Conservation (phyloP, 2,888 invertebrate species). For the Trileptium ribeirensis region DNA sequence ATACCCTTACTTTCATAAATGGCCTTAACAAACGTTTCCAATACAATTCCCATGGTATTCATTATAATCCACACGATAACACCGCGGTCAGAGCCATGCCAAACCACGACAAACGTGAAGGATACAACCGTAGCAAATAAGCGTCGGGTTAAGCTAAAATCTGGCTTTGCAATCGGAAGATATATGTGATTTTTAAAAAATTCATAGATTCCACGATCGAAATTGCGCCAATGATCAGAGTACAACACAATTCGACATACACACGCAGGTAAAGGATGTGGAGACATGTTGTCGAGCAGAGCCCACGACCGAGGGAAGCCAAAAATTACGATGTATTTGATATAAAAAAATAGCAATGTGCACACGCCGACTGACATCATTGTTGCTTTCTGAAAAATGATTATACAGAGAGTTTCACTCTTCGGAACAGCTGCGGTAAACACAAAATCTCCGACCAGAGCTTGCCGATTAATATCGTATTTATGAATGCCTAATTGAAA, state of each 20-base stretch:
- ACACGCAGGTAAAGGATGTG: conserved; percentile 53
- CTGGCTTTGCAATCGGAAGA: conserved; percentile 54
- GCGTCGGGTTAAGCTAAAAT: conserved; percentile 49
- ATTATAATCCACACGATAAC: conserved; percentile 54
- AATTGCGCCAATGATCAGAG: conserved; percentile 55
- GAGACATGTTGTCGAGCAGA: conserved; percentile 52
- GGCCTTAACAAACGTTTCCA: conserved; percentile 48
- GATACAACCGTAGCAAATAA: conserved; percentile 52
- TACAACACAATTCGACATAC: conserved; percentile 54
- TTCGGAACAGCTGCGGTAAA: too few relatives aligned
- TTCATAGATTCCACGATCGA: conserved; percentile 55
- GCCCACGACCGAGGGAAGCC: conserved; percentile 53
- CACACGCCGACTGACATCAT: not conserved
- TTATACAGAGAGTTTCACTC: too few relatives aligned
- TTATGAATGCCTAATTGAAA: too few relatives aligned
- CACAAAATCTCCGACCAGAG: too few relatives aligned
- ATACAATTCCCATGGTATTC: conserved; percentile 53
- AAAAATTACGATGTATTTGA: conserved; percentile 56
- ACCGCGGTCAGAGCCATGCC: conserved; percentile 54
- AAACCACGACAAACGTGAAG: conserved; percentile 54
- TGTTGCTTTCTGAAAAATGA: not conserved
- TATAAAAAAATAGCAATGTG: conserved; percentile 51
- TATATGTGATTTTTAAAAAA: conserved; percentile 56
- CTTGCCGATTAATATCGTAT: too few relatives aligned
- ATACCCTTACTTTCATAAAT: conserved; percentile 43